Evolutionary conservation across 2,888 invertebrate genomes (phyloP).

Genomic region (Drosophila greeni): DNA sequence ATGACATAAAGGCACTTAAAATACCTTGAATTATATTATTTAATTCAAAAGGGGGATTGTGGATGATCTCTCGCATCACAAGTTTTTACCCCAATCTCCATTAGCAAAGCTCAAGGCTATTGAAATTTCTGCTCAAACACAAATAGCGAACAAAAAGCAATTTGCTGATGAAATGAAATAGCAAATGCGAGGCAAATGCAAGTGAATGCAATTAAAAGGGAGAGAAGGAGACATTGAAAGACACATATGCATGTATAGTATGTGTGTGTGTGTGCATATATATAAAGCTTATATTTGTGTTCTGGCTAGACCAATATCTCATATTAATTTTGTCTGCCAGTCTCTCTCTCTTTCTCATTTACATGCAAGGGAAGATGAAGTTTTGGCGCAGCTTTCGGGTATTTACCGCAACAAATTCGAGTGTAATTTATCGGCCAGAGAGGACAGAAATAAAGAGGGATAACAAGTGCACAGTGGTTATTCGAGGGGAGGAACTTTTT

Average conservation of each 20-base stretch:
- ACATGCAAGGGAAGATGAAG: conserved; percentile 30
- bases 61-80: neutral
- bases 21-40: conserved; percentile 16
- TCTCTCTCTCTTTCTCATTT: conserved; percentile 29
- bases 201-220: conserved; percentile 44
- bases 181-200: conserved; percentile 43
- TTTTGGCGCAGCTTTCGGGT: conserved; percentile 35
- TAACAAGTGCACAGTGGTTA: neutral
- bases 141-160: conserved; percentile 54
- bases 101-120: conserved; percentile 36
- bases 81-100: conserved; percentile 17
- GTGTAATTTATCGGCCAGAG: conserved; percentile 34
- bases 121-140: conserved; percentile 41
- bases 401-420: conserved; percentile 44
- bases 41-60: conserved; percentile 2
- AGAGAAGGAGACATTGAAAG: conserved; percentile 18
- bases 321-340: conserved; percentile 31
- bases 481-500: neutral
- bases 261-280: neutral
- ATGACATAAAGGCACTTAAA: neutral
- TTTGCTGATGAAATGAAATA: conserved; percentile 51
- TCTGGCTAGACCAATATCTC: conserved; percentile 38
- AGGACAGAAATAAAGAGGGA: neutral
- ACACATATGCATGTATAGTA: conserved; percentile 2
- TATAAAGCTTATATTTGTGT: conserved; percentile 14